Evolutionary conservation across 2,888 invertebrate genomes (phyloP).

Genomic region (Frankliniella intonsa): DNA sequence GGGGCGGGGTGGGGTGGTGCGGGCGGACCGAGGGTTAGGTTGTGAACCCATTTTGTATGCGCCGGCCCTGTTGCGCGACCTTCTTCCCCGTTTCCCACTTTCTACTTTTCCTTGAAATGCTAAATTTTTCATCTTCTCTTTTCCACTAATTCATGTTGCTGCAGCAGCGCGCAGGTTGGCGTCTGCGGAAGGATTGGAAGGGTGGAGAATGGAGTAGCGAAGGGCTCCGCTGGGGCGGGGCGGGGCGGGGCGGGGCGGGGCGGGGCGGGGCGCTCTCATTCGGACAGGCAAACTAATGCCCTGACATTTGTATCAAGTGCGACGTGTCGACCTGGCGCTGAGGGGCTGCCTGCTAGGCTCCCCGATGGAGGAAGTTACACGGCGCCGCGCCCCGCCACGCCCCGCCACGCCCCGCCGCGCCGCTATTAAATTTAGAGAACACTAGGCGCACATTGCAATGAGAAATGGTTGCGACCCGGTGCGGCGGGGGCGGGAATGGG

Average conservation of each 20-base stretch:
- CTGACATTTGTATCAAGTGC: slow-evolving; percentile 1
- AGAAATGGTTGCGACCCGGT: neutral
- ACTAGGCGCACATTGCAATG: neutral
- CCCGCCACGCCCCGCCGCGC: neutral
- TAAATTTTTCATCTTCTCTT: no score
- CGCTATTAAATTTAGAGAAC: neutral
- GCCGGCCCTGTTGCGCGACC: no score
- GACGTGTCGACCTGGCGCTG: neutral
- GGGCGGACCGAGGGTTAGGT: neutral
- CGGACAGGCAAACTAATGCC: neutral
- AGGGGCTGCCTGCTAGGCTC: neutral
- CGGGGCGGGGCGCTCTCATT: neutral
- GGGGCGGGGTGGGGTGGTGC: neutral
- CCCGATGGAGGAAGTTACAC: no score
- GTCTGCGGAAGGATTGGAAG: neutral
- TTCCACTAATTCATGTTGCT: no score
- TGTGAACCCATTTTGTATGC: no score
- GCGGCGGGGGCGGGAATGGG: neutral
- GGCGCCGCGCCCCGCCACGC: neutral
- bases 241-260: neutral
- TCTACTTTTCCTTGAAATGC: no score
- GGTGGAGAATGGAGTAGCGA: neutral
- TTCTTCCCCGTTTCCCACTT: no score
- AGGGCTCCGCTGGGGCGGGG: neutral
- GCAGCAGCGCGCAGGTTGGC: neutral